Evolutionary conservation across 2,797 vertebrate species (phyloP).

Genomic region (Chelonia mydas): DNA sequence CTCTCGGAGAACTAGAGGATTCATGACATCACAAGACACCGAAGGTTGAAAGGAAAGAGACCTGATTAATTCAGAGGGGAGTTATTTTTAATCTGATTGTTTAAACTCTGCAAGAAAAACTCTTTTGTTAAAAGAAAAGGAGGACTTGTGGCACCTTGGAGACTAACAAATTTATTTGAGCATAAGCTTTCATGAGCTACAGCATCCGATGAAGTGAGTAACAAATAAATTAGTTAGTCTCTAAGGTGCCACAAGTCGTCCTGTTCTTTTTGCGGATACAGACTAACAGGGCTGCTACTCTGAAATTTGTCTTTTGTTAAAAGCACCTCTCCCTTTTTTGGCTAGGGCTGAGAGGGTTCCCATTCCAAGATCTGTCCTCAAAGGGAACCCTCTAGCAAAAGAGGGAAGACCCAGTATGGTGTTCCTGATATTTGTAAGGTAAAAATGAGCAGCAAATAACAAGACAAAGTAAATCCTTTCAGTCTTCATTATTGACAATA

Average conservation of each 20-base stretch:
- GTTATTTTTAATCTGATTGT: not conserved
- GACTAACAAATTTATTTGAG: no score
- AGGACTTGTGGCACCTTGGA: no score
- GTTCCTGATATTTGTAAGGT: not conserved
- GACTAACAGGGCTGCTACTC: no score
- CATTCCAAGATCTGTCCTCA: not conserved
- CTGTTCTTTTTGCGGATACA: no score
- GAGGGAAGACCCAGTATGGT: not conserved
- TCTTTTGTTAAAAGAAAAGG: not conserved
- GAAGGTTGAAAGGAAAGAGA: not conserved
- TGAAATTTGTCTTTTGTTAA: not conserved
- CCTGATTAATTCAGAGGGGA: not conserved
- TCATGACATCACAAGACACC: accelerated
- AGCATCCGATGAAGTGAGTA: no score
- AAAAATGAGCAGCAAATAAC: not conserved
- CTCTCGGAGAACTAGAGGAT: not conserved
- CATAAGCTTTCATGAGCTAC: no score
- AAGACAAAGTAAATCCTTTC: not conserved
- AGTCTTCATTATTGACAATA: not conserved
- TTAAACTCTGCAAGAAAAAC: not conserved
- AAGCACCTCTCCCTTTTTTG: not conserved
- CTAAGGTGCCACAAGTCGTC: no score
- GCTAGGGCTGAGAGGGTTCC: not conserved
- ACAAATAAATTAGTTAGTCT: no score
- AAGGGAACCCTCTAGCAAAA: not conserved